phyloP scores from a whole-genome alignment of 2,797 vertebrate genomes.

The Lepilemur septentrionalis region DNA sequence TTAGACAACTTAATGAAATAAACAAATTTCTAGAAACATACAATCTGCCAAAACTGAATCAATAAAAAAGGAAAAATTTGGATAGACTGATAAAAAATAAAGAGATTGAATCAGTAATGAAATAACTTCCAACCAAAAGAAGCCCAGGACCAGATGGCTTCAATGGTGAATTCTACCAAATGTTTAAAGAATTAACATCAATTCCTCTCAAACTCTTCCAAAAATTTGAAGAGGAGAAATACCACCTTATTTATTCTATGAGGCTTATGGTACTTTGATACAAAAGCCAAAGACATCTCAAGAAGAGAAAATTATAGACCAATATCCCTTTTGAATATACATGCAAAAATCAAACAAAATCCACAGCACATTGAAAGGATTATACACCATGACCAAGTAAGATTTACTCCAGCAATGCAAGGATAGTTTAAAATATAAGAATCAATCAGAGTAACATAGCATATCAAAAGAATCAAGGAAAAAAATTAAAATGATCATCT shows the following conservation, averaged over 20 bases:
- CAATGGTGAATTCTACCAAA: background rate
- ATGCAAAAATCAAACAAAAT: background rate
- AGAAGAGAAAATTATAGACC: background rate
- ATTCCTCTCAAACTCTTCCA: background rate
- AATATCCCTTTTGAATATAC: too few relatives aligned
- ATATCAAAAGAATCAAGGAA: background rate
- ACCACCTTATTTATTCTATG: background rate
- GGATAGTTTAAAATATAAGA: background rate
- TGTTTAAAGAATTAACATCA: background rate
- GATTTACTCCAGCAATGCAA: background rate
- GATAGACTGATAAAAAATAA: background rate
- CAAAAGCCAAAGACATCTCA: background rate
- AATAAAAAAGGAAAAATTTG: background rate
- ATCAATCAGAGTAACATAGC: background rate
- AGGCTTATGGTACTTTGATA: background rate
- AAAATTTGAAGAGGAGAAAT: background rate
- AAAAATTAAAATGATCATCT: background rate
- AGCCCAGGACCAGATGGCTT: background rate
- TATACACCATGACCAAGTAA: background rate
- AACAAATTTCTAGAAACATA: background rate
- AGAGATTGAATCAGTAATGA: background rate
- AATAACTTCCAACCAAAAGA: background rate
- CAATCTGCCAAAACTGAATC: background rate
- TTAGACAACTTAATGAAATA: background rate
- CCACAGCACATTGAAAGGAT: background rate